phyloP scores from a whole-genome alignment of 23 tunicate genomes.

The Styela plicata region DNA sequence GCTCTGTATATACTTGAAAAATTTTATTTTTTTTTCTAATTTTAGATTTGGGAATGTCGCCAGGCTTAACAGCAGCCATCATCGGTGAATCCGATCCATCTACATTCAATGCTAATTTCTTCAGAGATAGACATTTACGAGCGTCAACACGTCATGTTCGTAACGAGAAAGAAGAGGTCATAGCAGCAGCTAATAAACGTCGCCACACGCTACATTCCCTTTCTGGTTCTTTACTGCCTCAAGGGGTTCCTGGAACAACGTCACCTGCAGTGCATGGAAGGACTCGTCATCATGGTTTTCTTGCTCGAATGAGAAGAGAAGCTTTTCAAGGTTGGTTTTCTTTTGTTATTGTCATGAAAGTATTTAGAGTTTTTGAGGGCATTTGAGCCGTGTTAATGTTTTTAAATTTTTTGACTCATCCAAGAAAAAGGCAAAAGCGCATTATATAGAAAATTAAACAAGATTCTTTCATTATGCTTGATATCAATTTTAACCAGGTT shows the following conservation, averaged over 20 bases:
- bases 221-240: slow-evolving; percentile 19
- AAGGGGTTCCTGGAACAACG: neutral
- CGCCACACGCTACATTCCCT: slow-evolving; percentile 14
- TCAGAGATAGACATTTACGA: neutral
- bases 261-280: neutral
- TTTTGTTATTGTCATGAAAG: too few relatives aligned
- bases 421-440: neutral
- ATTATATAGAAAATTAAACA: too few relatives aligned
- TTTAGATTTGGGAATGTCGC: slow-evolving; percentile 64
- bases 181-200: slow-evolving; percentile 22
- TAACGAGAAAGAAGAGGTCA: neutral
- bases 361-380: too few relatives aligned
- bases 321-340: slow-evolving; percentile 15
- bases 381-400: too few relatives aligned
- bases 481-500: too few relatives aligned
- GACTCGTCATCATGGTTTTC: neutral
- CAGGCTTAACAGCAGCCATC: slow-evolving; percentile 70
- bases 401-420: neutral
- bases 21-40: too few relatives aligned
- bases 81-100: slow-evolving; percentile 42
- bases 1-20: too few relatives aligned
- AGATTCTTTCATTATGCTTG: too few relatives aligned
- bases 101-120: neutral
- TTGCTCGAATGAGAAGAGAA: slow-evolving; percentile 11
- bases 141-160: neutral